Conservation (phyloP, 2,113 vertebrate species). For the Cheirogaleus medius region DNA sequence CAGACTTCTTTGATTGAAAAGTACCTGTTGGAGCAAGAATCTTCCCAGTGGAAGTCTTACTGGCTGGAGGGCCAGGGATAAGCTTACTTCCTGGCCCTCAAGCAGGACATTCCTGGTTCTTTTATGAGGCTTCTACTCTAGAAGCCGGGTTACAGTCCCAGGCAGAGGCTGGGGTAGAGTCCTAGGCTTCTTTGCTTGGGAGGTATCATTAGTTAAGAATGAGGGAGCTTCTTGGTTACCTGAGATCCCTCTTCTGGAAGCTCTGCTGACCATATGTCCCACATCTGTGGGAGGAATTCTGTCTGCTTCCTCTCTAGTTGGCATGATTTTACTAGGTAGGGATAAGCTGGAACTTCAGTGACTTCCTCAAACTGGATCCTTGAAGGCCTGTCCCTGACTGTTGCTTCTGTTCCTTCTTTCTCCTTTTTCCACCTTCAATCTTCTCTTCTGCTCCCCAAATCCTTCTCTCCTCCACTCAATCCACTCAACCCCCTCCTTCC, state of each 20-base stretch:
- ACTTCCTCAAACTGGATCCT: neutral
- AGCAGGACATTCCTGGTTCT: neutral
- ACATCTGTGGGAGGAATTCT: neutral
- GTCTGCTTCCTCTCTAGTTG: neutral
- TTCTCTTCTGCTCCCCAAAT: neutral
- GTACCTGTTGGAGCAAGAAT: neutral
- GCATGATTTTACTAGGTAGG: neutral
- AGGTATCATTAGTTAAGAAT: neutral
- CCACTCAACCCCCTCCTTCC: neutral
- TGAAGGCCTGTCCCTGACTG: neutral
- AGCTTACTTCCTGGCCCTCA: neutral
- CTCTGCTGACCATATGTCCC: neutral
- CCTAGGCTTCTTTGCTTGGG: neutral
- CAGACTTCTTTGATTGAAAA: neutral
- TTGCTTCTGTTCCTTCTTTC: neutral
- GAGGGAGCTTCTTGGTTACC: neutral
- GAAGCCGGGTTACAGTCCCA: neutral
- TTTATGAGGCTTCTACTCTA: neutral
- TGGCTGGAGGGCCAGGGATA: neutral
- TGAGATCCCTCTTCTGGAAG: neutral
- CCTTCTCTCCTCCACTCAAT: neutral
- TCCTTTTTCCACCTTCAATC: neutral
- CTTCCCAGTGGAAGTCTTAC: neutral
- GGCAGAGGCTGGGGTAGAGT: neutral
- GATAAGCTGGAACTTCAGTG: neutral